Evolutionary conservation across 2,888 invertebrate species (phyloP), one percentile per base, ranked within the genome.

Genomic region (Torymus texanus): DNA sequence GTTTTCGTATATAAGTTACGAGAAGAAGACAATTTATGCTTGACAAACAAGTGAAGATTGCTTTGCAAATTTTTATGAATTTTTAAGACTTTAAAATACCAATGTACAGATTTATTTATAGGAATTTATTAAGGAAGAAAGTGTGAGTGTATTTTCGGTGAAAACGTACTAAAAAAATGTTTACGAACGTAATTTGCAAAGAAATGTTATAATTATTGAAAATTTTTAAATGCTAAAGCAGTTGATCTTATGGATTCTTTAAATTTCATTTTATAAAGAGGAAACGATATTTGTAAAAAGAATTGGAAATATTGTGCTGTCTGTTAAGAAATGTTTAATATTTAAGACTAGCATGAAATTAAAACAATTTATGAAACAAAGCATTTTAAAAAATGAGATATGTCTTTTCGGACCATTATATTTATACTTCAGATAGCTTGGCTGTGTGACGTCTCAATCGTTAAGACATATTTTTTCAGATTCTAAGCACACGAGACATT

Each of bases 81-180:
- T 75, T 68, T 78, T 66, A 75, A 65, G 66, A 71, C 55, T 70
- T 68, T 62, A n/a, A 18, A 70, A 75, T 75, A 41, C n/a, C 21
- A 72, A 21, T 75, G 61, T 74, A 79, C 63, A 74, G 74, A 18
- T 79, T 68, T 59, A 50, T 61, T 62, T 62, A 14, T 63, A 68
- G 12, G 29, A 68, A 2, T 13, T 67, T 72, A 70, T 79, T 74
- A 70, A 70, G 41, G 65, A 50, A 41, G 61, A 61, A 65, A 70
- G 29, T n/a, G 24, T 61, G 16, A 41, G 10, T 29, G 50, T 66
- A 56, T 56, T 75, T 72, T 65, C 14, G n/a, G 70, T 14, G 55
- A 74, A 70, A 63, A 50, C 11, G 12, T 53, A 63, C 16, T 29
- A 2, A 63, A 68, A 68, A 65, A 70, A 59, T 67, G 24, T 63